A percentile compares a stretch with the other conserved stretches of the same genome.
phyloP scores from a whole-genome alignment of 2,797 vertebrate species.

The Toxotes lorentzi region DNA sequence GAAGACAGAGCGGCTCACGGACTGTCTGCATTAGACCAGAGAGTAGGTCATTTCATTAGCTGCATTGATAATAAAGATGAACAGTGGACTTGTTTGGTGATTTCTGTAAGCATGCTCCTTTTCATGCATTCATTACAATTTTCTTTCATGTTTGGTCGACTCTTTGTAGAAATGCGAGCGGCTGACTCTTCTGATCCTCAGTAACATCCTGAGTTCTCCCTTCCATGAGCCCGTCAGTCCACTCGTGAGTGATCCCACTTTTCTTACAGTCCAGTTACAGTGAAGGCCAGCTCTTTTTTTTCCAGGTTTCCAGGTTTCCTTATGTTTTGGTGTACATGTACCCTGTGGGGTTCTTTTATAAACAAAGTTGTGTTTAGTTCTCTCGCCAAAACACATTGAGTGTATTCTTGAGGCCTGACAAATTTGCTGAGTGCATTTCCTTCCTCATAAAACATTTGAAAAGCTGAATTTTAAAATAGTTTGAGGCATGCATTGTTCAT shows the following conservation, averaged over 20 bases:
- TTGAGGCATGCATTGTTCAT: neutral
- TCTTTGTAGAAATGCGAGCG: slow-evolving; percentile 94
- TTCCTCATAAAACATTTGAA: slow-evolving; percentile 25
- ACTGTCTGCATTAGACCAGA: slow-evolving; percentile 89
- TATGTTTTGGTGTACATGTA: neutral
- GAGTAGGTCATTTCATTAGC: slow-evolving; percentile 83
- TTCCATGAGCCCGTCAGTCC: slow-evolving; percentile 99
- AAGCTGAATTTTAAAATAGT: neutral
- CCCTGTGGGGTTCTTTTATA: neutral
- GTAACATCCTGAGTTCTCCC: slow-evolving; percentile 93
- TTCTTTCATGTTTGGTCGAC: slow-evolving; percentile 18
- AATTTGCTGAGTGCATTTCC: slow-evolving; percentile 4
- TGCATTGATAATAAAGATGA: slow-evolving; percentile 3
- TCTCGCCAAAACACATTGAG: slow-evolving; percentile 2
- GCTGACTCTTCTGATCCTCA: slow-evolving; percentile 92
- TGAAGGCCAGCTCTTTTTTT: slow-evolving; percentile 15
- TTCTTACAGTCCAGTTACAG: slow-evolving; percentile 14
- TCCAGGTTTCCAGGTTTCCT: no score
- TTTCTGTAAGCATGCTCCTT: neutral
- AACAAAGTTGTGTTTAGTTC: neutral
- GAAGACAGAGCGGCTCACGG: slow-evolving; percentile 73
- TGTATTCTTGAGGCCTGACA: neutral
- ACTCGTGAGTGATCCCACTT: slow-evolving; percentile 86
- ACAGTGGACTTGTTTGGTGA: neutral
- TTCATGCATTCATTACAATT: neutral